Evolutionary conservation across 1,140 invertebrate genomes (phyloP).

Genomic region (Pissodes strobi): DNA sequence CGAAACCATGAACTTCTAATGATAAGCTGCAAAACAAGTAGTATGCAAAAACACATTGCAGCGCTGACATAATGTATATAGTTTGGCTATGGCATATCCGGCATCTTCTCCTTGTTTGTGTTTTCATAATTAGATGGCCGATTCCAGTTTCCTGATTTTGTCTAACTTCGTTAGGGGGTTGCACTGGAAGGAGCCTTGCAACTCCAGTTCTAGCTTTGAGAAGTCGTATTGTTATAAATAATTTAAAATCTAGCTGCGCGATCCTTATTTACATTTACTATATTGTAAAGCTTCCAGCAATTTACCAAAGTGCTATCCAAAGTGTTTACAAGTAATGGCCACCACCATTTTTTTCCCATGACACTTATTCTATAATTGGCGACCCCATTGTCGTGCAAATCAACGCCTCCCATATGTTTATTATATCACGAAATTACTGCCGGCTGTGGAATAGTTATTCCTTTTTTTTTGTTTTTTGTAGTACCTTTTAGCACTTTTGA

Average conservation of each 20-base stretch:
- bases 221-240: slow-evolving; percentile 29
- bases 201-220: slow-evolving; percentile 22
- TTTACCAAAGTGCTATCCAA: slow-evolving; percentile 42
- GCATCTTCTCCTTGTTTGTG: slow-evolving; percentile 20
- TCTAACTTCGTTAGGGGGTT: slow-evolving; percentile 20
- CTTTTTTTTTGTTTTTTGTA: slow-evolving; percentile 36
- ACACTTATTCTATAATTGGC: slow-evolving; percentile 45
- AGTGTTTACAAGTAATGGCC: slow-evolving; percentile 43
- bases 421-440: slow-evolving; percentile 42
- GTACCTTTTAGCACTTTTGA: slow-evolving; percentile 35
- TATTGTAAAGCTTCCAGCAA: slow-evolving; percentile 40
- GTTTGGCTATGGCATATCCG: slow-evolving; percentile 21
- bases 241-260: slow-evolving; percentile 37
- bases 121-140: slow-evolving; percentile 14
- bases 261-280: slow-evolving; percentile 38
- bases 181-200: too few relatives aligned
- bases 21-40: slow-evolving; percentile 19
- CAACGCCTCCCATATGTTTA: slow-evolving; percentile 46
- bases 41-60: slow-evolving; percentile 14
- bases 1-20: background rate
- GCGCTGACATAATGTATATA: slow-evolving; percentile 9
- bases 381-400: slow-evolving; percentile 46
- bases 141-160: slow-evolving; percentile 3
- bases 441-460: slow-evolving; percentile 26
- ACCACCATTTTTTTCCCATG: too few relatives aligned